Base-by-base conservation (phyloP, 2,888 invertebrate species). In the Cheilosia scutellata region DNA sequence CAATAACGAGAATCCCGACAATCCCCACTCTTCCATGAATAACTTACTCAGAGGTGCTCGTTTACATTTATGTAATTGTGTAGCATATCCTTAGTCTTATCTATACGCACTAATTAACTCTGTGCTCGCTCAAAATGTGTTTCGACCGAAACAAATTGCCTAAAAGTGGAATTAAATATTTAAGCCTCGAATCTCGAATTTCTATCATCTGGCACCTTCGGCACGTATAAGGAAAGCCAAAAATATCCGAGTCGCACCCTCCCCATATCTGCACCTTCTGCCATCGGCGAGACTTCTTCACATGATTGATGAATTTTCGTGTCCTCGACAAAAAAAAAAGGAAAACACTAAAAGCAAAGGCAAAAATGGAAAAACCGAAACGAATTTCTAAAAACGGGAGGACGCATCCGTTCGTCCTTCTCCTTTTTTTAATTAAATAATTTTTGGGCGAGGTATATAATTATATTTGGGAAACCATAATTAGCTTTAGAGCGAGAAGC, bases 401-500 rank as follows among this genome's bases (percentile, higher is more conserved):
- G 62, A 70, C 49, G 60, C 62, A 60, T 70, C 70, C 78, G 65
- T 37, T 37, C 33, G 29, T 42, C n/a, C 20, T 42, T 63, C 47
- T 40, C 33, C 37, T 63, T 76, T 62, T 83, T 78, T 83, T 78
- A 84, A 78, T 84, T 78, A 84, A 79, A 75, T 78, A 74, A 74
- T 75, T 84, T 79, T 75, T 84, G 83, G 78, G 83, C 51, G 83
- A 75, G 83, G 83, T 78, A 84, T 82, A 75, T 78, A 83, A 78
- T 83, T 83, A 83, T 83, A 78, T 78, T 83, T 83, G 78, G 51
- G 68, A 80, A 76, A 75, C 65, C 75, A 79, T 70, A 58, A 84
- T 68, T 63, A 71, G 65, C 66, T 75, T 84, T 75, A 37, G 63
- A 84, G 68, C 57, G 16, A 58, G 55, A 51, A 37, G 42, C 42